Base-by-base conservation (phyloP, 2,797 vertebrate species). In the Sternotherus odoratus region DNA sequence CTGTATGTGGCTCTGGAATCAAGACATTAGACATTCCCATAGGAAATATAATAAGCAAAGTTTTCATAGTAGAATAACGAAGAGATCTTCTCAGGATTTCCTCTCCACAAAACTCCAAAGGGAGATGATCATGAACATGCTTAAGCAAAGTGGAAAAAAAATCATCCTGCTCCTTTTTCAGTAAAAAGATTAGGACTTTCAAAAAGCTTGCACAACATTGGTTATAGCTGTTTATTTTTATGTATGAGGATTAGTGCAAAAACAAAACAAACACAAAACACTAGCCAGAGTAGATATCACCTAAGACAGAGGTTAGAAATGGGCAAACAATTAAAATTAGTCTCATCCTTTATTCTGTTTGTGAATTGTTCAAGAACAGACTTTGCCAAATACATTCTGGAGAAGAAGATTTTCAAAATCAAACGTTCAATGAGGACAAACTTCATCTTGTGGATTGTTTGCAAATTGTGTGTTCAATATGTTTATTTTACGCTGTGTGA, bases 391-490 rank as follows among this genome's bases (percentile, higher is more conserved):
- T n/a, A n/a, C n/a, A n/a, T n/a, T n/a, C n/a, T n/a, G n/a, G n/a
- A n/a, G n/a, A n/a, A n/a, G n/a, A n/a, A n/a, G n/a, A n/a, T n/a
- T n/a, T n/a, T n/a, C n/a, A n/a, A n/a, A n/a, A n/a, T n/a, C n/a
- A 93, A 91, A 79, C 54, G 36, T 60, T 77, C 94, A 93, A 83
- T 88, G 82, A 92, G 57, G 66, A 88, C 48, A 91, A 88, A 83
- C 43, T 92, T 87, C 2, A 79, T 92, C 79, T 91, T 83, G 57
- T 83, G 54, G 23, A 48, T 94, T 93, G 83, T 82, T 95, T 92
- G 57, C 77, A 88, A 88, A 89, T 85, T 83, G 15, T 88, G 19
- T 81, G 86, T 95, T 89, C 89, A 82, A 51, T 96, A 94, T 92
- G 77, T 91, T 93, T 74, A 2, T 39, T 75, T 89, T 85, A 90